A percentile compares a stretch with the other conserved stretches of the same genome.
phyloP scores from a whole-genome alignment of 2,888 invertebrate genomes.

The Geotrupes spiniger region DNA sequence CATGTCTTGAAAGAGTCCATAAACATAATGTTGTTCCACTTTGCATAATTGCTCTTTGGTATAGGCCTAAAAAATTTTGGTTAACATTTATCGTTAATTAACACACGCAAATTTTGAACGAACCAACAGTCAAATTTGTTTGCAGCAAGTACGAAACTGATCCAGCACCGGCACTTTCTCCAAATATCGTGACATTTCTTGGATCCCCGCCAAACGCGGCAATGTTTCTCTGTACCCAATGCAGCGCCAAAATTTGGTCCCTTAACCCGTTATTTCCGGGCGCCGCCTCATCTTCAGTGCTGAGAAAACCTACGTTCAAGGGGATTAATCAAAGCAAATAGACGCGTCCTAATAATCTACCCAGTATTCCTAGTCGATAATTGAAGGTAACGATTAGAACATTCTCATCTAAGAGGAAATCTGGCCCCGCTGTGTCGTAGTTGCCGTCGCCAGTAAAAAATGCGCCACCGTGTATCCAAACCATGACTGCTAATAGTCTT shows the following conservation, averaged over 20 bases:
- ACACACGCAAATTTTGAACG: too few relatives aligned
- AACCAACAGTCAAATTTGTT: conserved; percentile 7
- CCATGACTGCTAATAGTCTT: conserved; percentile 36
- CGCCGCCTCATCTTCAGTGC: conserved; percentile 11
- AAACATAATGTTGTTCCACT: conserved; percentile 15
- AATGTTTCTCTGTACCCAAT: conserved; percentile 15
- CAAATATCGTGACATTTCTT: conserved; percentile 11
- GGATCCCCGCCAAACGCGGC: conserved; percentile 17
- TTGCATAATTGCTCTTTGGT: conserved; percentile 12
- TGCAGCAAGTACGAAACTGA: conserved; percentile 15
- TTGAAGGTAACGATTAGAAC: conserved; percentile 37
- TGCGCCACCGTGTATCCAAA: conserved; percentile 37
- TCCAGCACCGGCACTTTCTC: conserved; percentile 16
- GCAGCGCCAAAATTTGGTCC: conserved; percentile 13
- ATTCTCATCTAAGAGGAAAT: conserved; percentile 36
- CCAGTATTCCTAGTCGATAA: conserved; percentile 38
- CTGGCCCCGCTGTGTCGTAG: conserved; percentile 33
- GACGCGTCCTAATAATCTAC: too few relatives aligned
- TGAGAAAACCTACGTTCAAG: conserved; percentile 19
- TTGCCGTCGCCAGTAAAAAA: conserved; percentile 27
- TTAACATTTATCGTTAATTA: too few relatives aligned
- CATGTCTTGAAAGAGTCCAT: conserved; percentile 22
- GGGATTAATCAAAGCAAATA: too few relatives aligned
- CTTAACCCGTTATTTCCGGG: conserved; percentile 15
- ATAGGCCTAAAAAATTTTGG: conserved; percentile 9